A percentile compares a stretch with the other conserved stretches of the same genome.
phyloP scores from a whole-genome alignment of 2,797 vertebrate species.

The Myotis myotis region DNA sequence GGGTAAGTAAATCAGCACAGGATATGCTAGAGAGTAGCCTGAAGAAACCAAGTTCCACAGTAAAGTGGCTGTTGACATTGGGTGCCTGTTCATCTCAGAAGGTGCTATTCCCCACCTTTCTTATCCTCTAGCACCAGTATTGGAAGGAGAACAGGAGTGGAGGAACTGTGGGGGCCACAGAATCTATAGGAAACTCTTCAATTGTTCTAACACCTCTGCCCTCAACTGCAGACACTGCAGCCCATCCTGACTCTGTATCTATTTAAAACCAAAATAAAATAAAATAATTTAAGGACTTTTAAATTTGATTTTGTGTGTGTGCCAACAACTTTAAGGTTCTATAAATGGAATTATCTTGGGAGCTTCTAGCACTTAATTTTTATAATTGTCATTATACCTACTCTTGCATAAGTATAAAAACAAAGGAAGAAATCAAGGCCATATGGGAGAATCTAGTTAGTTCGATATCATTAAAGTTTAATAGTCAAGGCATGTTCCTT shows the following conservation, averaged over 20 bases:
- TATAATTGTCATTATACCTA: constrained; percentile 21
- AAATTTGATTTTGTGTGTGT: neutral
- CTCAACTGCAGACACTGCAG: neutral
- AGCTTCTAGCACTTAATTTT: neutral
- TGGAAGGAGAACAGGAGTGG: neutral
- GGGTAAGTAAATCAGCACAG: neutral
- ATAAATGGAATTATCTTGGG: neutral
- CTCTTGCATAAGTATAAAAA: constrained; percentile 22
- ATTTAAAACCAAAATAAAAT: neutral
- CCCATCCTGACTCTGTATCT: neutral
- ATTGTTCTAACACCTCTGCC: neutral
- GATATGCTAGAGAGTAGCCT: neutral
- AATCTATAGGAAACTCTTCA: neutral
- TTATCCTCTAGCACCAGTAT: neutral
- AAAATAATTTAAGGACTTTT: neutral
- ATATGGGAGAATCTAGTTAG: neutral
- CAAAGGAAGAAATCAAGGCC: neutral
- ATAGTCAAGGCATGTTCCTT: neutral
- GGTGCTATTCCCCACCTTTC: neutral
- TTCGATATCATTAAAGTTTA: constrained; percentile 27
- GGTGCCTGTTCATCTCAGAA: neutral
- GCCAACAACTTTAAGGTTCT: neutral
- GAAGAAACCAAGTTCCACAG: neutral
- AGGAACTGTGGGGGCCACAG: neutral
- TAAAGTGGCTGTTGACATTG: neutral